These are phyloP conservation scores for Zaprionus inermis DNA, from an alignment of 1,140 invertebrate species.

Conservation along the genomic window DNA sequence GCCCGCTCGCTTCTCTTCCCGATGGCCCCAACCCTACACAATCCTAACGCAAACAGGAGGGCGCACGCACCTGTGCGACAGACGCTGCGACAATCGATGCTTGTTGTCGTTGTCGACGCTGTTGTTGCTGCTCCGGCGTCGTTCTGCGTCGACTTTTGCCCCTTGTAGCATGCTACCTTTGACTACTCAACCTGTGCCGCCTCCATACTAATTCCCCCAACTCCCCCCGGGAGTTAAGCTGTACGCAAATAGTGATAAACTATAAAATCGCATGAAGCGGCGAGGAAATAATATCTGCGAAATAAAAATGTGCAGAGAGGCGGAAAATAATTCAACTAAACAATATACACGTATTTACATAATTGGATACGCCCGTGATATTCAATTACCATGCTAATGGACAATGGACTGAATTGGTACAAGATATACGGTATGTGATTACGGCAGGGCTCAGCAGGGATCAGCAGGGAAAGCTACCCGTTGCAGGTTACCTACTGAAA, in stretches of 20 bases:
- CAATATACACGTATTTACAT: slow-evolving; percentile 82
- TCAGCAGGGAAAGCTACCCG: neutral
- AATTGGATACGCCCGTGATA: slow-evolving; percentile 75
- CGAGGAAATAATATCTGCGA: slow-evolving; percentile 73
- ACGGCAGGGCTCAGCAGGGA: neutral
- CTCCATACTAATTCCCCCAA: slow-evolving; percentile 60
- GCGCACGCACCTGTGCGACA: slow-evolving; percentile 60
- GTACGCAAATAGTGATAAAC: slow-evolving; percentile 82
- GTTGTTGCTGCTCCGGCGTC: slow-evolving; percentile 7
- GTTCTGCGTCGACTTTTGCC: slow-evolving; percentile 17
- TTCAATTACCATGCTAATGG: slow-evolving; percentile 74
- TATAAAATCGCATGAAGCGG: slow-evolving; percentile 74
- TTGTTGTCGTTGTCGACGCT: slow-evolving; percentile 43
- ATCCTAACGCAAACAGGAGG: slow-evolving; percentile 17
- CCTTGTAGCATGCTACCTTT: slow-evolving; percentile 29
- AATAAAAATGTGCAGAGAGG: slow-evolving; percentile 79
- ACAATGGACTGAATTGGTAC: slow-evolving; percentile 29
- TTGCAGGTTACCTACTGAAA: too few relatives aligned
- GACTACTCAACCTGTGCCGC: slow-evolving; percentile 17
- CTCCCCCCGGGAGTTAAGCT: slow-evolving; percentile 61
- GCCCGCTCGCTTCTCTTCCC: too few relatives aligned
- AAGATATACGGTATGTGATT: too few relatives aligned
- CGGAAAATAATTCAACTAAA: slow-evolving; percentile 82
- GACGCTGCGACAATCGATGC: slow-evolving; percentile 64
- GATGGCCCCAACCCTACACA: neutral